A percentile compares a stretch with the other conserved stretches of the same genome.
These are phyloP conservation scores for Oligia strigilis DNA, from an alignment of 2,888 invertebrate genomes.

Conservation along the genomic window DNA sequence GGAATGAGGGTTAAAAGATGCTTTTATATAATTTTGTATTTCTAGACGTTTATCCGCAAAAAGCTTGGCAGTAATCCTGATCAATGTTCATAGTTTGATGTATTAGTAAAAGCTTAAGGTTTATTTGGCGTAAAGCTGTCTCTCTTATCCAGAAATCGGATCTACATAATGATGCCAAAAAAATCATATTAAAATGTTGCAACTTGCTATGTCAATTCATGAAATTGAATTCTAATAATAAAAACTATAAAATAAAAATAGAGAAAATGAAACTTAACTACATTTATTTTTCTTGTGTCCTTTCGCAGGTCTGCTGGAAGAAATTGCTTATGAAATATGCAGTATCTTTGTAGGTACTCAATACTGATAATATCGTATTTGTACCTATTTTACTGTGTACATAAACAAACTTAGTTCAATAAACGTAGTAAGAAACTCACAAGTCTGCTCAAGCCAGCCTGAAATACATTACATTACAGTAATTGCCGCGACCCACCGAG, in stretches of 20 bases:
- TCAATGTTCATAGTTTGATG: slow-evolving; percentile 35
- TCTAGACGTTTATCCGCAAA: slow-evolving; percentile 22
- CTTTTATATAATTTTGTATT: slow-evolving; percentile 38
- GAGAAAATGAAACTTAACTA: neutral
- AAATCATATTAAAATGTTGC: neutral
- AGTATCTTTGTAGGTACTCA: no score
- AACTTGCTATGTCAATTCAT: neutral
- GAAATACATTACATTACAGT: slow-evolving; percentile 25
- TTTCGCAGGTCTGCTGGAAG: no score
- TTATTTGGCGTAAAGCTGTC: neutral
- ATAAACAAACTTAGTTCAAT: neutral
- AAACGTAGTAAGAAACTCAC: neutral
- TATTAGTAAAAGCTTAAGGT: slow-evolving; percentile 18
- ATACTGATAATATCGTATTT: no score
- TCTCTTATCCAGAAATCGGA: neutral
- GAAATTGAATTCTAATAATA: neutral
- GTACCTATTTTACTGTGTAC: no score
- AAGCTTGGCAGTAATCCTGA: slow-evolving; percentile 30
- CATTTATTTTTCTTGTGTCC: neutral
- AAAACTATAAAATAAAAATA: neutral
- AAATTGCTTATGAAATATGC: no score
- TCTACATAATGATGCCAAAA: neutral
- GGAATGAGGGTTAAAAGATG: slow-evolving; percentile 32
- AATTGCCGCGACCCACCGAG: slow-evolving; percentile 43
- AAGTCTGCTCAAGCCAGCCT: neutral